Evolutionary conservation across 2,888 invertebrate species (phyloP), one percentile per base, ranked within the genome.

Genomic region (Cyclophora albipunctata): DNA sequence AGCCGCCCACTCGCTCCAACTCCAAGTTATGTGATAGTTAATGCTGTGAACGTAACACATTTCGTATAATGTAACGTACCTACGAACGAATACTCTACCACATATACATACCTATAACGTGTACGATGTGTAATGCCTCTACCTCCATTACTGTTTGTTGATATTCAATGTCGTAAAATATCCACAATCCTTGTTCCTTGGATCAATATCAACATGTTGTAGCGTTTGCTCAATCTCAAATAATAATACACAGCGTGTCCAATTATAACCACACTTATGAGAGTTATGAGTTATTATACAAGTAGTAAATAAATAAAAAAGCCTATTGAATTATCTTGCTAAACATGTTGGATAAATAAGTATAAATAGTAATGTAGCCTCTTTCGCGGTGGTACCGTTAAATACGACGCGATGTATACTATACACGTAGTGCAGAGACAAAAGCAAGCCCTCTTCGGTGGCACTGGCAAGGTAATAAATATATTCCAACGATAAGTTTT

Each of bases 1-100:
- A 59, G 58, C 76, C 81, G 75, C 81, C 82, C 76, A 82, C 83
- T 73, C 58, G 49, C 41, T 58, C 57, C 65, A 63, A 64, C 41
- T 58, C 57, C 65, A 63, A 64, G 70, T 66, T 69, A 67, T 72
- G 62, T 69, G 66, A 68, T 67, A 66, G 67, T 65, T 37, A 37
- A 37, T 37, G 37, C 37, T 37, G 33, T 43, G 43, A 33, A 34
- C 43, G 43, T 43, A 43, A 34, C 43, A 37, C 37, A 37, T 37
- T 43, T 43, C 33, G 43, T 43, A 3, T 42, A 42, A 20, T 20
- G 20, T 20, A 20, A 20, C 20, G 20, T 20, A 20, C 20, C 20
- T 20, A 20, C 20, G 20, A 20, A 20, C 20, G 20, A 4, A 4
- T 7, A 42, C 7, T n/a, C 4, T 37, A 37, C 45, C 35, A 35